Evolutionary conservation across 2,113 vertebrate species (phyloP).

Genomic region (Sminthopsis crassicaudata): DNA sequence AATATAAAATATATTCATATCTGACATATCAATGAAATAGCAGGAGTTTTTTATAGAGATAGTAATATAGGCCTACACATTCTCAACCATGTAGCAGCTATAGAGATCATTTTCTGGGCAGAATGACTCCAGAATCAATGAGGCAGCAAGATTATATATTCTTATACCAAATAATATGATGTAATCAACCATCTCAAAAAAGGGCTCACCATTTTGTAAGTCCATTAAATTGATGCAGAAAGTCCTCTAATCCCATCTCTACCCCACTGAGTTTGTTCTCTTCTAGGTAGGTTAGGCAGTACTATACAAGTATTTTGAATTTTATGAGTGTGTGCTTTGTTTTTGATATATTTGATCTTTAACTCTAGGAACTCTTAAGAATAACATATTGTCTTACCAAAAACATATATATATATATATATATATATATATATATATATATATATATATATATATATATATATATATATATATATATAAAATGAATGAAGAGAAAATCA

Average conservation of each 20-base stretch:
- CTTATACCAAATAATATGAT: not conserved
- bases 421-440: not conserved
- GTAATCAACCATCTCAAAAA: not conserved
- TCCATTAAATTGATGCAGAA: not conserved
- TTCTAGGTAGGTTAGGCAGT: not conserved
- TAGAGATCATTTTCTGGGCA: not conserved
- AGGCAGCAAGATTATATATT: not conserved
- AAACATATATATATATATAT: not conserved
- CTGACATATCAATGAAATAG: not conserved
- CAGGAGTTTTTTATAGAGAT: not conserved
- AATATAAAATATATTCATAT: not conserved
- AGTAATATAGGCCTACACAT: not conserved
- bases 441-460: not conserved
- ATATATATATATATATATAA: not conserved
- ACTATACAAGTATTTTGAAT: conserved; percentile 6
- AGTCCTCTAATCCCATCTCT: not conserved
- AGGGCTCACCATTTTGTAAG: not conserved
- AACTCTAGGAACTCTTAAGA: not conserved
- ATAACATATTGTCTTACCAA: not conserved
- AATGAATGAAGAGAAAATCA: not conserved
- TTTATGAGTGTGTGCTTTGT: not conserved
- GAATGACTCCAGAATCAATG: not conserved
- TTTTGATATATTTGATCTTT: not conserved
- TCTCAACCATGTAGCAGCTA: not conserved
- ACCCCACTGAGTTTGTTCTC: not conserved